A percentile compares a stretch with the other conserved stretches of the same genome.
Evolutionary conservation across 2,113 vertebrate species (phyloP).

Genomic region (Melospiza georgiana): DNA sequence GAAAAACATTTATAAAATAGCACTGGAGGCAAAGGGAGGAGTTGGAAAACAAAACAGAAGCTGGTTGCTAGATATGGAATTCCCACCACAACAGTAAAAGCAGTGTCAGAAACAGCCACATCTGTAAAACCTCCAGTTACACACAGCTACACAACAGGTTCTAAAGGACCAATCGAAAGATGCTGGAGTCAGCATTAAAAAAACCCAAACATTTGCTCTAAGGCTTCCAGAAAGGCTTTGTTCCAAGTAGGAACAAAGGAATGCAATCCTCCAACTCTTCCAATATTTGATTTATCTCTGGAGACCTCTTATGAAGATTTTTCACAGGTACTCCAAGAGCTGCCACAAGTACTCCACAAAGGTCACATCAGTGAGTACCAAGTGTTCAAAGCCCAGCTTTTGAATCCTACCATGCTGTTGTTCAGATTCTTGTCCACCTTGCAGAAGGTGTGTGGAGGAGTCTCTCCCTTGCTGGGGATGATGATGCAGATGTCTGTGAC

Average conservation of each 20-base stretch:
- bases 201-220: neutral
- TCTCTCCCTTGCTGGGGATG: constrained; percentile 94
- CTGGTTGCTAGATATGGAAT: neutral
- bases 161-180: neutral
- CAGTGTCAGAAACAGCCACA: neutral
- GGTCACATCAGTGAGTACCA: accelerated
- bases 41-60: neutral
- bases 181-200: neutral
- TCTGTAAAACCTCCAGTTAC: neutral
- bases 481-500: constrained; percentile 97
- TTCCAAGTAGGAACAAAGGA: neutral
- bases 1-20: neutral
- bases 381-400: neutral
- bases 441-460: constrained; percentile 96
- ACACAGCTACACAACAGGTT: neutral
- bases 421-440: constrained; percentile 98
- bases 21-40: neutral
- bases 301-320: neutral
- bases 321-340: neutral
- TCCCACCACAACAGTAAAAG: neutral
- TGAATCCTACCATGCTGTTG: constrained; percentile 91
- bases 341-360: neutral
- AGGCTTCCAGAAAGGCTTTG: neutral
- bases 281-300: neutral
- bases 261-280: neutral